phyloP scores from a whole-genome alignment of 2,113 vertebrate genomes.

The Sapayoa aenigma region DNA sequence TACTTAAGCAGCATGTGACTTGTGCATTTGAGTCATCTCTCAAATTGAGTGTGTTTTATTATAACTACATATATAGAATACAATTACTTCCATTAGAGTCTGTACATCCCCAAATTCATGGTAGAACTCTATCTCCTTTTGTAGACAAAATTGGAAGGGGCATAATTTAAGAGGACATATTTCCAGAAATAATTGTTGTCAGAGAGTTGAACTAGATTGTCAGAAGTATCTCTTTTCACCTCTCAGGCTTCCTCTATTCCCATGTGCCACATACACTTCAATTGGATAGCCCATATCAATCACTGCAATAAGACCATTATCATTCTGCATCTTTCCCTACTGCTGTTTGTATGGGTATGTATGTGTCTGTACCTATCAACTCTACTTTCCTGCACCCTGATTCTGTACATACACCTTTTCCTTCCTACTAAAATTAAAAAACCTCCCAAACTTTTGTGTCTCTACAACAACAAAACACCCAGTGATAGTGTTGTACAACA shows the following conservation, averaged over 20 bases:
- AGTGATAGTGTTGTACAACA: background rate
- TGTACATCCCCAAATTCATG: background rate
- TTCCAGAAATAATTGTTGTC: background rate
- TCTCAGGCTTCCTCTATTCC: background rate
- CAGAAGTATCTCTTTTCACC: background rate
- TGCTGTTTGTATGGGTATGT: background rate
- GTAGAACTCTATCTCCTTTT: background rate
- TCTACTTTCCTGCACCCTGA: background rate
- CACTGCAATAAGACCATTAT: background rate
- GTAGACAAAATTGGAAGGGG: background rate
- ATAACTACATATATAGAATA: background rate
- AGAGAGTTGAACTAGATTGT: background rate
- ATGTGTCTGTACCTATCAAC: background rate
- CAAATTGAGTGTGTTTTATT: background rate
- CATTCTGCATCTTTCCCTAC: background rate
- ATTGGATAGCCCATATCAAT: too few relatives aligned
- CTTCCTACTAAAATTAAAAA: background rate
- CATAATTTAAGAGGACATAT: background rate
- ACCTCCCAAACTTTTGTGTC: too few relatives aligned
- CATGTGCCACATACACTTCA: background rate
- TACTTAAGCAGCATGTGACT: background rate
- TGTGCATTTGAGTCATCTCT: background rate
- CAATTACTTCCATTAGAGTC: background rate
- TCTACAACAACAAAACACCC: background rate
- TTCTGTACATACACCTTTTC: background rate